Conservation (phyloP, 1,140 invertebrate genomes). For the Zaprionus tsacasi region DNA sequence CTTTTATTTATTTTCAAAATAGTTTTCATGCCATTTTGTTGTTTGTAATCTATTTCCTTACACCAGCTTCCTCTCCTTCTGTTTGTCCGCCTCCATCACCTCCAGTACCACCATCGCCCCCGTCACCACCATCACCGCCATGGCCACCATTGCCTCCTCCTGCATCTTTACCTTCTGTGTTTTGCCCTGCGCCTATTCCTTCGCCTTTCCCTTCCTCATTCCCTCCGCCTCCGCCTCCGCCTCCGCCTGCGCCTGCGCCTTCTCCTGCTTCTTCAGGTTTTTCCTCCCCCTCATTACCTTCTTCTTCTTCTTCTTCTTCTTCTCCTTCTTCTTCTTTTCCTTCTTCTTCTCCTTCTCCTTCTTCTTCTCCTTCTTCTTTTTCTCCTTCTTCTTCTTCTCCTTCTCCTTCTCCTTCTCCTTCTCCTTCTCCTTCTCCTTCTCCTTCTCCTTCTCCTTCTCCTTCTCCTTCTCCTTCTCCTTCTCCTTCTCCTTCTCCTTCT, state of each 20-base stretch:
- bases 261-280: background rate
- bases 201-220: background rate
- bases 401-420: background rate
- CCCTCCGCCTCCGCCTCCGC: too few species aligned
- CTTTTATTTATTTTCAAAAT: background rate
- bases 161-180: too few species aligned
- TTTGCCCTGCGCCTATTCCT: background rate
- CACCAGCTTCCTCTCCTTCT: too few species aligned
- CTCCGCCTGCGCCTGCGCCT: too few species aligned
- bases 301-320: background rate
- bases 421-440: background rate
- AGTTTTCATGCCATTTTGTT: background rate
- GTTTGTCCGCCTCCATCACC: background rate
- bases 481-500: background rate
- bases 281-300: background rate
- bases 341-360: background rate
- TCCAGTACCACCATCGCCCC: background rate
- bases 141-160: background rate
- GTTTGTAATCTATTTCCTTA: too few species aligned
- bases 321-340: background rate
- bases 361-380: background rate
- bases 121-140: too few species aligned
- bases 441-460: background rate
- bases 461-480: accelerated
- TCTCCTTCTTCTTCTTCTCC: background rate